Conservation (phyloP, 1,140 invertebrate genomes). For the Battus philenor region DNA sequence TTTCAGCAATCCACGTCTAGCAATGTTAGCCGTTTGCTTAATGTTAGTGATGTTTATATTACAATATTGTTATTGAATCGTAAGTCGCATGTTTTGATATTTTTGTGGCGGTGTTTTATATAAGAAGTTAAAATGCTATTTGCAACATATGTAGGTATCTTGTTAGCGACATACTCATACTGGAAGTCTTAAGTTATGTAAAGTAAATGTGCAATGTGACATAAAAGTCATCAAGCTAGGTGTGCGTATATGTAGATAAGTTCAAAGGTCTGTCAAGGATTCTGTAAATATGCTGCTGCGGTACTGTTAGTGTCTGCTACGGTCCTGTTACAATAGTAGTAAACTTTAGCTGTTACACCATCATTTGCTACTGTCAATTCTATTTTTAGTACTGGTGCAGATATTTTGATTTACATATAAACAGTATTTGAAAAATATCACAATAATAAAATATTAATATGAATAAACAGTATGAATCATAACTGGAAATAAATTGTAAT, state of each 20-base stretch:
- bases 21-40: constrained; percentile 29
- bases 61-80: neutral
- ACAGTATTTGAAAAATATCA: neutral
- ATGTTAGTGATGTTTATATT: constrained; percentile 18
- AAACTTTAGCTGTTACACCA: constrained; percentile 2
- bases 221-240: constrained; percentile 7
- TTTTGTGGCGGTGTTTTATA: constrained; percentile 1
- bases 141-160: neutral
- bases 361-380: neutral
- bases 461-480: too few species aligned
- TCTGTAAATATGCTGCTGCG: constrained; percentile 18
- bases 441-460: too few species aligned
- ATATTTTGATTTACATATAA: neutral
- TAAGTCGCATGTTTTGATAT: constrained; percentile 5
- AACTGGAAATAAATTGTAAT: too few species aligned
- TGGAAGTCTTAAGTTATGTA: constrained; percentile 4
- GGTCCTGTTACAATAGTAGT: neutral
- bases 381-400: constrained; percentile 5
- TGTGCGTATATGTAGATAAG: constrained; percentile 16
- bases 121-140: constrained; percentile 3
- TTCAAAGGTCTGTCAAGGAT: constrained; percentile 10
- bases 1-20: constrained; percentile 47
- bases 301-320: neutral
- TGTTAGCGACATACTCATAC: constrained; percentile 15
- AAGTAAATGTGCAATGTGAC: constrained; percentile 21